Percentiles rank a stretch among this genome's conserved stretches.
Conservation (phyloP, 2,888 invertebrate genomes). For the Standfussiana lucernea region DNA sequence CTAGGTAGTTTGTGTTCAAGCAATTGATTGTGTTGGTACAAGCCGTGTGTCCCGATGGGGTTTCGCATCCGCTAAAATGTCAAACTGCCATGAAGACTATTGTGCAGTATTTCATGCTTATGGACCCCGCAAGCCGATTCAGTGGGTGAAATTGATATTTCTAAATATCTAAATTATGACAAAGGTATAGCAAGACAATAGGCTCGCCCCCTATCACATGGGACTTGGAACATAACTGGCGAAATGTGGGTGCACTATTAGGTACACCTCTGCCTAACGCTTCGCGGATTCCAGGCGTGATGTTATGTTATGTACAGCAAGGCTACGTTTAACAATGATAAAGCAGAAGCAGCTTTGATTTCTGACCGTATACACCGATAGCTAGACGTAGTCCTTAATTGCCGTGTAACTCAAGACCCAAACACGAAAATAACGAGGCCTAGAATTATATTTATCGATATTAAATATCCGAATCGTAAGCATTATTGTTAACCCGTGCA, state of each 20-base stretch:
- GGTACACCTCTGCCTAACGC: too few species aligned
- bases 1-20: not conserved
- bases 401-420: slow-evolving; percentile 21
- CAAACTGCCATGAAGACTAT: not conserved
- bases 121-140: not conserved
- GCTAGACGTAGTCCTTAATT: slow-evolving; percentile 3
- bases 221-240: too few species aligned
- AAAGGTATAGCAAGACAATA: not conserved
- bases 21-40: not conserved
- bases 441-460: slow-evolving; percentile 42
- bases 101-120: not conserved
- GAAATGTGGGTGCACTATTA: too few species aligned
- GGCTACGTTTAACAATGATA: not conserved
- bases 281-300: too few species aligned
- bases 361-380: not conserved
- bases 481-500: slow-evolving; percentile 56
- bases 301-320: too few species aligned
- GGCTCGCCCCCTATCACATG: too few species aligned
- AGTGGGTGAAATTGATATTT: not conserved
- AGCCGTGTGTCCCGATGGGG: not conserved
- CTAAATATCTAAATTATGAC: not conserved
- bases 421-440: slow-evolving; percentile 22
- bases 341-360: not conserved
- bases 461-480: slow-evolving; percentile 58
- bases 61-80: not conserved